Base-by-base conservation (phyloP, 2,113 vertebrate species). In the Clarias magur region DNA sequence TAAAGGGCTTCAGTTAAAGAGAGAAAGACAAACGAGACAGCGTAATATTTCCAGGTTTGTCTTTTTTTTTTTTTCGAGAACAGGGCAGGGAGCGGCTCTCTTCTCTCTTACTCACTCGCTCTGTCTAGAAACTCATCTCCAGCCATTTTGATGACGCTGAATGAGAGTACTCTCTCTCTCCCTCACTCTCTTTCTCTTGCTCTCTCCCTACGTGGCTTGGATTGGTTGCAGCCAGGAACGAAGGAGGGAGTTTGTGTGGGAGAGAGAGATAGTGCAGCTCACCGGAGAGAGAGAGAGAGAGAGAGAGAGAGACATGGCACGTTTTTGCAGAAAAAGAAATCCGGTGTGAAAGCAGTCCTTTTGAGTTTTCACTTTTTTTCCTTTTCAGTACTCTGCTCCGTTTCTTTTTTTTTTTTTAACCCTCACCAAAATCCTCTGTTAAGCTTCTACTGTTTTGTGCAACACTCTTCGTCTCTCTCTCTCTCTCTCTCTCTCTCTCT, bases 141-240 rank as follows among this genome's bases (percentile, higher is more conserved):
- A 93, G 94, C 95, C 94, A 95, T 96, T 95, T 95, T 96, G 94
- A 92, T 93, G 92, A 94, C 91, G 91, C 91, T 62, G 92, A 91
- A 93, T 93, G 92, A 93, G 88, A 86, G 90, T 89, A 76, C 57
- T 85, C 63, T 83, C 80, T 84, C 80, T 85, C 82, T 84, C 48
- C 62, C 17, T 86, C 53, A 85, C 80, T 87, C 68, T 87, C 65
- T 86, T 56, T 85, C 81, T 78, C 86, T 86, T 53, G 59, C 34
- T 80, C 65, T 88, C 92, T 93, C 93, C 88, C 93, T 94, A 94
- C 94, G 93, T 95, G 95, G 94, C 94, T 93, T 90, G 90, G 94
- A 93, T 93, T 93, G 93, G 93, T 93, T 88, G 92, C 91, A 92
- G 92, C 92, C 93, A 88, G 87, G 88, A 89, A 91, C 87, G 89